phyloP scores from a whole-genome alignment of 2,797 vertebrate species.

The Morelia viridis region DNA sequence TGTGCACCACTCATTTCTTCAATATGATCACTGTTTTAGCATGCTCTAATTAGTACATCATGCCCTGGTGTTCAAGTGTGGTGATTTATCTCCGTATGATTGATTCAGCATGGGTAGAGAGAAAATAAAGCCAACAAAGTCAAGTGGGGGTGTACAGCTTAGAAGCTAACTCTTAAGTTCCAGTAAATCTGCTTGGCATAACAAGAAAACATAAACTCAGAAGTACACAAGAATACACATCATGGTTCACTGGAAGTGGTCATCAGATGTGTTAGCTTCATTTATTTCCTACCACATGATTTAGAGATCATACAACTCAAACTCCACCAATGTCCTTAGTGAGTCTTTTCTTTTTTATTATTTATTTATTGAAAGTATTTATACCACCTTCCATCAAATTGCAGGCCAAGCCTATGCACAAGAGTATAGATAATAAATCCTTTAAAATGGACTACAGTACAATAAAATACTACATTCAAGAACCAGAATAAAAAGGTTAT shows the following conservation, averaged over 20 bases:
- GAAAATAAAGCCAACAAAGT: neutral
- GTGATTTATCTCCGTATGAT: neutral
- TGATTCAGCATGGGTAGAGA: neutral
- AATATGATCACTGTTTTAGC: neutral
- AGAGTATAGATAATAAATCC: neutral
- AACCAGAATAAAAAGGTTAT: neutral
- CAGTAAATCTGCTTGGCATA: neutral
- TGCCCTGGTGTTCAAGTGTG: neutral
- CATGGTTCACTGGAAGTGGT: neutral
- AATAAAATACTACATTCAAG: neutral
- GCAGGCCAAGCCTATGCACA: neutral
- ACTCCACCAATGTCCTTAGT: neutral
- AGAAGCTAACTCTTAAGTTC: neutral
- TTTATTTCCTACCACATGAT: neutral
- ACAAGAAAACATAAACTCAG: neutral
- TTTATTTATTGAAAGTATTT: neutral
- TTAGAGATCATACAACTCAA: neutral
- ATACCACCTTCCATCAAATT: neutral
- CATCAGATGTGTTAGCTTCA: neutral
- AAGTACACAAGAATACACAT: neutral
- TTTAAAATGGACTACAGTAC: neutral
- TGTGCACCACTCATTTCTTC: neutral
- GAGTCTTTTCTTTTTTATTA: neutral
- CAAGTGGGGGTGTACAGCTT: neutral
- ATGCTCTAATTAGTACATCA: neutral